Conservation (phyloP, 2,113 vertebrate genomes). For the Clarias macrocephalus region DNA sequence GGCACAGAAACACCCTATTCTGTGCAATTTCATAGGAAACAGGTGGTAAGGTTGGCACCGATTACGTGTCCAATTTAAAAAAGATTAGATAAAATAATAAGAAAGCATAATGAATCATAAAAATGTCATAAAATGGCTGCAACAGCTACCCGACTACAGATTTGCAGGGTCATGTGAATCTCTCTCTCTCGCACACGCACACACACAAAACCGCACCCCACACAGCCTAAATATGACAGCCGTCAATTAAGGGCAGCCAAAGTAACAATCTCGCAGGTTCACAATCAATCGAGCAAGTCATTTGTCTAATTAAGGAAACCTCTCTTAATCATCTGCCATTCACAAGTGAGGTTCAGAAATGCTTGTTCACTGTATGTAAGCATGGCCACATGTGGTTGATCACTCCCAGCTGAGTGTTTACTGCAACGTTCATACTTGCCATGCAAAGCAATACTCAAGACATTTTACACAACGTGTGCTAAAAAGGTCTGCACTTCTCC, state of each 20-base stretch:
- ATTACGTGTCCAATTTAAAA: background rate
- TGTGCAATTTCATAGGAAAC: slow-evolving; percentile 20
- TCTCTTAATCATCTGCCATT: slow-evolving; percentile 31
- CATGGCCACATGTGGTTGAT: slow-evolving; percentile 56
- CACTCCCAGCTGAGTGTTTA: slow-evolving; percentile 51
- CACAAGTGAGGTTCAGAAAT: slow-evolving; percentile 43
- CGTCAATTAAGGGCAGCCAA: slow-evolving; percentile 24
- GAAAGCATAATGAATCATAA: background rate
- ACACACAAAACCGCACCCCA: slow-evolving; percentile 28
- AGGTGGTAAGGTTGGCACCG: background rate
- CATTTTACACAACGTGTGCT: slow-evolving; percentile 28
- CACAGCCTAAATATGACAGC: background rate
- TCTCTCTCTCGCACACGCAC: background rate
- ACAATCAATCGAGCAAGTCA: slow-evolving; percentile 45
- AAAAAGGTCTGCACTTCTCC: slow-evolving; percentile 16
- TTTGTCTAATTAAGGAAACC: slow-evolving; percentile 57
- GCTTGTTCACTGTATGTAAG: background rate
- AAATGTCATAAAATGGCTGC: slow-evolving; percentile 43
- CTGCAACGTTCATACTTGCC: slow-evolving; percentile 27
- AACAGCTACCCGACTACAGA: slow-evolving; percentile 31
- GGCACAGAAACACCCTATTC: background rate
- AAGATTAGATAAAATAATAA: background rate
- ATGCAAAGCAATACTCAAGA: background rate
- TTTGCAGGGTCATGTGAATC: background rate
- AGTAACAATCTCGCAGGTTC: slow-evolving; percentile 40